A percentile compares a stretch with the other conserved stretches of the same genome.
These are phyloP conservation scores for Reticulitermes lucifugus DNA, from an alignment of 2,888 invertebrate genomes.

Conservation along the genomic window DNA sequence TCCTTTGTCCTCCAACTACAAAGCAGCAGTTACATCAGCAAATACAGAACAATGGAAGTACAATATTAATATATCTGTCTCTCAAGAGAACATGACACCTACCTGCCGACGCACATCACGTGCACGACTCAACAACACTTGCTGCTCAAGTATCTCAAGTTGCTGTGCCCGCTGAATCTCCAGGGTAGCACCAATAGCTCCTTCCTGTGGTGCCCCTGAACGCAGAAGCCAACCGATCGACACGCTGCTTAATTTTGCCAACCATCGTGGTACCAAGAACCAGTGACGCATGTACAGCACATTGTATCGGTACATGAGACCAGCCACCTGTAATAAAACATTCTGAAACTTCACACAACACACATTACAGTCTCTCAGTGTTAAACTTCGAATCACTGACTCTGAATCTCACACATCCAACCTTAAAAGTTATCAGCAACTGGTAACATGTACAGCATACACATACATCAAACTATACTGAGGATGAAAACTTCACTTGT, in stretches of 20 bases:
- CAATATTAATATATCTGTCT: no score
- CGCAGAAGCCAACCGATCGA: constrained; percentile 63
- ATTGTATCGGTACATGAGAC: constrained; percentile 61
- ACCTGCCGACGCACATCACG: constrained; percentile 56
- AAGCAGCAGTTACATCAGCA: no score
- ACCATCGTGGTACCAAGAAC: constrained; percentile 61
- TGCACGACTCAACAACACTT: constrained; percentile 60
- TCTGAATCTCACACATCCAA: no score
- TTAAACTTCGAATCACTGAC: no score
- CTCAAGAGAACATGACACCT: background rate
- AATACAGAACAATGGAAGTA: no score
- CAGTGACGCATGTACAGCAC: constrained; percentile 61
- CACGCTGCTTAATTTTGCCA: constrained; percentile 59
- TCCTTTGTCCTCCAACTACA: no score
- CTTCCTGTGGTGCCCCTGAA: constrained; percentile 61
- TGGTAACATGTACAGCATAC: no score
- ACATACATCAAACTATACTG: no score
- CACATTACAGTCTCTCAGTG: background rate
- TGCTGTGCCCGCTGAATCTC: constrained; percentile 67
- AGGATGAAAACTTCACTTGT: no score
- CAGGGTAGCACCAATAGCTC: constrained; percentile 66
- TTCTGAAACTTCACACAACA: background rate
- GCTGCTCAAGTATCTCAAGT: constrained; percentile 65
- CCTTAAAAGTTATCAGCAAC: no score
- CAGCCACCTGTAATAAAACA: constrained; percentile 55